Conservation (phyloP, 2,888 invertebrate genomes). For the Hyppa rectilinea region DNA sequence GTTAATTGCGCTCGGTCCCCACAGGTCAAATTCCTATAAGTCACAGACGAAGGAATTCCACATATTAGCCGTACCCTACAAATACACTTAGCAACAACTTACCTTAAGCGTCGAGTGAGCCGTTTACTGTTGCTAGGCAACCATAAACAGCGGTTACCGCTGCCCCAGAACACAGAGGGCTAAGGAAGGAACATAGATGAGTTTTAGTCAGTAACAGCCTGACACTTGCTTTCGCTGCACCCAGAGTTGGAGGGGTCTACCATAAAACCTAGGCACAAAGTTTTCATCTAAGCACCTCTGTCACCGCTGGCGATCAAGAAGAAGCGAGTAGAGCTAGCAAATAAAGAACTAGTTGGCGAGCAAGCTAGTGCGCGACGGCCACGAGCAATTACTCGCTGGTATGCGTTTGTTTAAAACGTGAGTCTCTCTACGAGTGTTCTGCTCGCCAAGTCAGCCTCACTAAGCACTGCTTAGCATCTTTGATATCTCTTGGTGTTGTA, state of each 20-base stretch:
- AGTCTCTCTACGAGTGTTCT: not conserved
- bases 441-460: not conserved
- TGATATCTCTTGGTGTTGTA: not conserved
- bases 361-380: too few species aligned
- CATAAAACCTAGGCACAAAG: conserved; percentile 26
- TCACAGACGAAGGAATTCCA: conserved; percentile 43
- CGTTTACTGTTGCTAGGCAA: conserved; percentile 50
- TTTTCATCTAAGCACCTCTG: conserved; percentile 37
- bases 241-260: too few species aligned
- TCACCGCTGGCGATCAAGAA: not conserved
- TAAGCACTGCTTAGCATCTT: too few species aligned
- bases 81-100: conserved; percentile 32
- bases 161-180: too few species aligned
- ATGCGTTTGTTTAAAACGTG: not conserved
- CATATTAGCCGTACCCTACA: conserved; percentile 33
- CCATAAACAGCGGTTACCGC: too few species aligned
- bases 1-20: conserved; percentile 22
- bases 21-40: conserved; percentile 29
- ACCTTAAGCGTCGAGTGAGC: conserved; percentile 17
- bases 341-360: not conserved
- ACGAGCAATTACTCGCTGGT: not conserved
- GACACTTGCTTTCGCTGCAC: too few species aligned
- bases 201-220: too few species aligned
- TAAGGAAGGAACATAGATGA: too few species aligned
- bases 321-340: not conserved